Base-by-base conservation (phyloP, 2,888 invertebrate genomes). In the Parnassius glacialis region DNA sequence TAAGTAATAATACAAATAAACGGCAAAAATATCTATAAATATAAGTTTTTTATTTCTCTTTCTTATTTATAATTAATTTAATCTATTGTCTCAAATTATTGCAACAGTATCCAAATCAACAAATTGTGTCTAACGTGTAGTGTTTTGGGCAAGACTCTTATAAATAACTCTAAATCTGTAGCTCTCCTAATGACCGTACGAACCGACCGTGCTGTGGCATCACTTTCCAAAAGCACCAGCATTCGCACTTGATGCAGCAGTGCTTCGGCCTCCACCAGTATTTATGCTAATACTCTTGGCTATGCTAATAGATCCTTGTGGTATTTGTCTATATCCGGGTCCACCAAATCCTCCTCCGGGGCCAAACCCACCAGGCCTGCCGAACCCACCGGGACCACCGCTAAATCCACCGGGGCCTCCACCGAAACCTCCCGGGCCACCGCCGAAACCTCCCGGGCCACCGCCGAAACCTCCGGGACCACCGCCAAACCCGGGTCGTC, bases 221-320 rank as follows among this genome's bases (percentile, higher is more conserved):
- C 60, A 69, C 65, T 72, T 73, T 41, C 74, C 72, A 48, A 55
- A 65, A 11, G 68, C 16, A 13, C 57, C 62, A 9, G 62, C 47
- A 16, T 16, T 57, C 11, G 62, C 52, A 50, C 62, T 62, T 3
- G 62, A 57, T 13, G 54, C 57, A 13, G 62, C 57, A 0, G 72
- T 64, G 0, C 58, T 53, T 1, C 70, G 67, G 0, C 70, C 73
- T 0, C 70, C 67, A 0, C 78, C 76, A 7, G 68, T 51, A 44
- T 70, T 70, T 25, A 78, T 74, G 62, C 74, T 75, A 57, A 78
- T 66, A 54, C 75, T 76, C 65, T 75, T 76, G 1, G 78, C 76
- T 42, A 75, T 70, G 62, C 73, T 76, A 58, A 78, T 69, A 16
- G 70, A 69, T 10, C 70, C 65, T 34, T 57, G 57, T 12, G 62